These are phyloP conservation scores for Coboldia fuscipes DNA, from an alignment of 1,140 invertebrate species.

Conservation along the genomic window DNA sequence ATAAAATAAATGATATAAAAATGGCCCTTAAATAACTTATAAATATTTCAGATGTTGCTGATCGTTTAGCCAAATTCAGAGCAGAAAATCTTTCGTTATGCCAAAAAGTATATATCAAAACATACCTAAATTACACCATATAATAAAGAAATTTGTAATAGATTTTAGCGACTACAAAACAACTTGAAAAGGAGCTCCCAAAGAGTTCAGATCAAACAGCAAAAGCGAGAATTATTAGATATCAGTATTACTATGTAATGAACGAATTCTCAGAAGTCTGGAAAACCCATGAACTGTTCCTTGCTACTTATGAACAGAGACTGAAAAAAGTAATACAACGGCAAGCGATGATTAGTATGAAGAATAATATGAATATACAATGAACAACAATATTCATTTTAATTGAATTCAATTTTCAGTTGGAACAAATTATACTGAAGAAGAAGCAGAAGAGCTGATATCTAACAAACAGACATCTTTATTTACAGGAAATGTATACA, in stretches of 20 bases:
- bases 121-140: too few relatives aligned
- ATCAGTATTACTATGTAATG: slow-evolving; percentile 17
- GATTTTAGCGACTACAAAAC: slow-evolving; percentile 9
- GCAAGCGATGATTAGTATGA: slow-evolving; percentile 17
- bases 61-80: background rate
- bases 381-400: background rate
- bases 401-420: slow-evolving; percentile 7
- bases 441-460: slow-evolving; percentile 17
- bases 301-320: slow-evolving; percentile 14
- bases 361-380: background rate
- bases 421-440: slow-evolving; percentile 15
- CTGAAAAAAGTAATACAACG: slow-evolving; percentile 16
- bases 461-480: slow-evolving; percentile 18
- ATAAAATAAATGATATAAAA: too few relatives aligned
- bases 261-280: slow-evolving; percentile 17
- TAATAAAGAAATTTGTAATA: too few relatives aligned
- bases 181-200: slow-evolving; percentile 16
- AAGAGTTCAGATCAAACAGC: slow-evolving; percentile 15
- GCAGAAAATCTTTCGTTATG: background rate
- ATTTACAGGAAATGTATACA: slow-evolving; percentile 19
- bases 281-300: slow-evolving; percentile 17
- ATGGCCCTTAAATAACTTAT: too few relatives aligned
- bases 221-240: slow-evolving; percentile 18
- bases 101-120: background rate
- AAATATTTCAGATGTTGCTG: too few relatives aligned